Conservation (phyloP, 2,888 invertebrate species). For the Idaea straminata region DNA sequence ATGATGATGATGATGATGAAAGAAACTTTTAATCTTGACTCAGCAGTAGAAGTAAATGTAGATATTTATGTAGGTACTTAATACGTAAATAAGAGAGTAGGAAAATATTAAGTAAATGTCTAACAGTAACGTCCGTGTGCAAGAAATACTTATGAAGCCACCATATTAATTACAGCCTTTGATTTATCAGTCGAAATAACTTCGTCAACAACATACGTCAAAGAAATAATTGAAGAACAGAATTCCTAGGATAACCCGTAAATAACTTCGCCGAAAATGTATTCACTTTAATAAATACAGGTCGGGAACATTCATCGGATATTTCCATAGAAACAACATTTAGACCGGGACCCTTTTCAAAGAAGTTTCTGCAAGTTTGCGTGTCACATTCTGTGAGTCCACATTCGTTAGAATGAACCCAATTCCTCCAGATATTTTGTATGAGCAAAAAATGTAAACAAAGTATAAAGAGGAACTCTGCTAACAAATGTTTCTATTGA, state of each 20-base stretch:
- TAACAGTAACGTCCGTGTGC: not conserved
- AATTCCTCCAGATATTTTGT: not conserved
- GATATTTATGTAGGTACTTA: not conserved
- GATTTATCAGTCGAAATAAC: slow-evolving; percentile 19
- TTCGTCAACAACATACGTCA: slow-evolving; percentile 21
- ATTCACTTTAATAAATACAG: slow-evolving; percentile 14
- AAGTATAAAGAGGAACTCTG: not conserved
- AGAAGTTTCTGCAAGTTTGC: slow-evolving; percentile 30
- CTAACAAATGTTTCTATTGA: slow-evolving; percentile 2
- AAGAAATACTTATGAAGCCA: not conserved
- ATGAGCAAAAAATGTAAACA: not conserved
- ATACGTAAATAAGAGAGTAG: too few relatives aligned
- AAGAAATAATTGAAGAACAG: slow-evolving; percentile 22
- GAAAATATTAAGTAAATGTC: too few relatives aligned
- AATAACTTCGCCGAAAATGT: not conserved
- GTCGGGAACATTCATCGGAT: slow-evolving; percentile 21
- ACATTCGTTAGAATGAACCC: not conserved
- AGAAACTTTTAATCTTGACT: not conserved
- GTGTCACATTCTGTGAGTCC: slow-evolving; percentile 21
- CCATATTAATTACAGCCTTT: not conserved
- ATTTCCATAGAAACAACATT: slow-evolving; percentile 35
- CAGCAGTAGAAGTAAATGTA: not conserved
- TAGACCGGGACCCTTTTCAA: slow-evolving; percentile 33
- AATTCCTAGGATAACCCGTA: slow-evolving; percentile 19
- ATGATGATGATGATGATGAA: too few relatives aligned